These are phyloP conservation scores for Bucco capensis DNA, from an alignment of 2,113 vertebrate genomes.

Conservation along the genomic window DNA sequence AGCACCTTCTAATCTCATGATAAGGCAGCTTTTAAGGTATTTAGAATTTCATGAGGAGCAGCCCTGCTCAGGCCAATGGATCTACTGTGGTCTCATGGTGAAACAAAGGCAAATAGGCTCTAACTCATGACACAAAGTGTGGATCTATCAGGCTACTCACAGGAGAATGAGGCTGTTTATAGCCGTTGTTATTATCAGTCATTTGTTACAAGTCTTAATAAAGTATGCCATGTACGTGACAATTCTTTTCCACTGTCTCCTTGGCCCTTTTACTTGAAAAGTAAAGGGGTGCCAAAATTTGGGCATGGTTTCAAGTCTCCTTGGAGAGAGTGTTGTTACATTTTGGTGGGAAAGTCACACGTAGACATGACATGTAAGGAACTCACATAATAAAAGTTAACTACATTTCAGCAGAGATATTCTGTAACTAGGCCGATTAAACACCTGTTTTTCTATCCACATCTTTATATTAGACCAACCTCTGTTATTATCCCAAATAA, in stretches of 20 bases:
- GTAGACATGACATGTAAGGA: neutral
- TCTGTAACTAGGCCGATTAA: neutral
- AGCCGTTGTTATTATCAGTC: neutral
- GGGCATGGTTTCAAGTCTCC: neutral
- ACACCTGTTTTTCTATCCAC: neutral
- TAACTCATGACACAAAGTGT: neutral
- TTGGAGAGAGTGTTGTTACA: neutral
- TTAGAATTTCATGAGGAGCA: neutral
- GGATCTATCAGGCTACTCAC: fast-evolving
- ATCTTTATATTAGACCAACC: neutral
- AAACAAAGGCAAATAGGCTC: neutral
- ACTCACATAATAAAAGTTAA: fast-evolving
- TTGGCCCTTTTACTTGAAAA: neutral
- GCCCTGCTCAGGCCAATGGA: neutral
- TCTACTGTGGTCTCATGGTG: neutral
- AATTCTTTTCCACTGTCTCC: neutral
- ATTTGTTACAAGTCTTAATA: neutral
- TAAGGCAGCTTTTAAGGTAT: neutral
- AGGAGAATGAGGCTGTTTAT: neutral
- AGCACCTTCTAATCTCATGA: neutral
- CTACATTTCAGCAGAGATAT: neutral
- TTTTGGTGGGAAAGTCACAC: neutral
- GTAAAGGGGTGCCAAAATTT: neutral
- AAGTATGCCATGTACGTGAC: neutral
- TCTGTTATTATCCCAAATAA: neutral